These are phyloP conservation scores for Dicranocentrus wangi DNA, from an alignment of 2,888 invertebrate genomes.

Conservation along the genomic window DNA sequence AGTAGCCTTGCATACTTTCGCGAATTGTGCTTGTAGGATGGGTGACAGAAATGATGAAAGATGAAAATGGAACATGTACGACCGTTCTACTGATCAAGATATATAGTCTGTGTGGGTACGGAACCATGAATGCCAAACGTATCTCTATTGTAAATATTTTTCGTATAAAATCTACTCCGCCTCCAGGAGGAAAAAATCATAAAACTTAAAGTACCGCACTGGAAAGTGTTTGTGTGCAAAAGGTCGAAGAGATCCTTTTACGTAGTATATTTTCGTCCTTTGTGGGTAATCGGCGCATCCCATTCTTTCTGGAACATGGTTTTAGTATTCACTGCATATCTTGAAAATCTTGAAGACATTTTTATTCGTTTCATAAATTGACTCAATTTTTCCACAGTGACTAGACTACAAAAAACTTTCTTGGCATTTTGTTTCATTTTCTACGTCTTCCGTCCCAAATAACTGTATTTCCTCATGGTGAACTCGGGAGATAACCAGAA, in stretches of 20 bases:
- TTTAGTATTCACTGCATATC: slow-evolving; percentile 20
- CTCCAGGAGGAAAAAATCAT: neutral
- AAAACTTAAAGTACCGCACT: neutral
- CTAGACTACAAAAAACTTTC: slow-evolving; percentile 3
- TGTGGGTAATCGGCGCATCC: neutral
- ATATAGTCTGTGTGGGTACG: slow-evolving; percentile 27
- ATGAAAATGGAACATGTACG: slow-evolving; percentile 37
- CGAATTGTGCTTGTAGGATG: neutral
- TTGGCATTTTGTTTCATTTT: neutral
- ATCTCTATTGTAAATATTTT: neutral
- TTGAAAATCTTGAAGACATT: slow-evolving; percentile 34
- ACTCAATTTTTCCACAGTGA: slow-evolving; percentile 26
- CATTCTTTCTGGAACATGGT: neutral
- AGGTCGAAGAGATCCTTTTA: neutral
- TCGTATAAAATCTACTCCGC: neutral
- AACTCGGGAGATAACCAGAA: neutral
- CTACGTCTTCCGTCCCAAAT: neutral
- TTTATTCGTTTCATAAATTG: slow-evolving; percentile 39
- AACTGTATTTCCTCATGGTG: neutral
- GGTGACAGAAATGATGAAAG: slow-evolving; percentile 51
- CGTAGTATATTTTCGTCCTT: neutral
- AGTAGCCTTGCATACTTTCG: too few relatives aligned
- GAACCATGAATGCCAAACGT: slow-evolving; percentile 22
- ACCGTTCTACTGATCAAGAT: slow-evolving; percentile 44
- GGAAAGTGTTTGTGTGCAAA: neutral